Evolutionary conservation across 2,113 vertebrate species (phyloP).

Genomic region (Monarcha castaneiventris): DNA sequence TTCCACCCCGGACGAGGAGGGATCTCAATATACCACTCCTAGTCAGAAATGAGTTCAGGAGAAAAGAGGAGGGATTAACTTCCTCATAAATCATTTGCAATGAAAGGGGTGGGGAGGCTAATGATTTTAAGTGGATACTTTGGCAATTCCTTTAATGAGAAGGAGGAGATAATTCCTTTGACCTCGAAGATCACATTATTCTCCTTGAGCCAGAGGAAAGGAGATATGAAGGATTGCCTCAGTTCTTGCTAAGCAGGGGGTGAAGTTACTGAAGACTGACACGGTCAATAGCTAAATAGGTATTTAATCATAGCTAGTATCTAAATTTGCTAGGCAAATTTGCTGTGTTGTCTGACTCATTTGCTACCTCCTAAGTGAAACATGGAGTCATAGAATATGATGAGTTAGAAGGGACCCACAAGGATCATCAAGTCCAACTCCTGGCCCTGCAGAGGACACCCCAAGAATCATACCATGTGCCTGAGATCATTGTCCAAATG

Average conservation of each 20-base stretch:
- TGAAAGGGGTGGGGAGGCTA: background rate
- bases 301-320: background rate
- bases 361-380: background rate
- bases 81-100: constrained; percentile 13
- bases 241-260: background rate
- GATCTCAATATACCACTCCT: background rate
- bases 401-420: background rate
- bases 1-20: background rate
- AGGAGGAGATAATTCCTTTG: background rate
- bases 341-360: background rate
- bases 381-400: background rate
- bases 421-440: background rate
- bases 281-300: background rate
- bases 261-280: background rate
- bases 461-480: background rate
- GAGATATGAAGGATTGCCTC: background rate
- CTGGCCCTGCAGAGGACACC: background rate
- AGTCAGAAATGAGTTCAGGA: background rate
- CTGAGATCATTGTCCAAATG: fast-evolving
- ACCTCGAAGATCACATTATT: constrained; percentile 21
- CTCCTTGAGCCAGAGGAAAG: background rate
- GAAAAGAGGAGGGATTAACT: background rate
- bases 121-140: background rate
- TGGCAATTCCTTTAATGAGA: constrained; percentile 25
- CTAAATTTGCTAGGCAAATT: too few species aligned